These are phyloP conservation scores for Sarcophilus harrisii DNA, from an alignment of 2,797 vertebrate species.

Conservation along the genomic window DNA sequence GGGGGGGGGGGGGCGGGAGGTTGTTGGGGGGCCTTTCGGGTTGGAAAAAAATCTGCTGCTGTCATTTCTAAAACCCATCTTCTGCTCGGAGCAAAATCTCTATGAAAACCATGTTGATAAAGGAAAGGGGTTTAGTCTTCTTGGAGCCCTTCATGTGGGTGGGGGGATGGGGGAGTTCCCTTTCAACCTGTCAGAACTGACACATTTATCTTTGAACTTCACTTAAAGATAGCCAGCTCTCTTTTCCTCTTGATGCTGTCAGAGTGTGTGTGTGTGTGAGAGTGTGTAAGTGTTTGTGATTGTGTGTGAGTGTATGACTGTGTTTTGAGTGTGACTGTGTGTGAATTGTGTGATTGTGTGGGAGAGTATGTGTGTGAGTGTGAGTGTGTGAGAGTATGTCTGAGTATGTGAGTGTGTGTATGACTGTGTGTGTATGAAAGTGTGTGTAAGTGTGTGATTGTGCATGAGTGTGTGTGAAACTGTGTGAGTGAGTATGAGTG, in stretches of 20 bases:
- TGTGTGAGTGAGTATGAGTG: background rate
- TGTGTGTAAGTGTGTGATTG: background rate
- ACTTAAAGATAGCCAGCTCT: constrained; percentile 43
- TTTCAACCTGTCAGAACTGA: constrained; percentile 29
- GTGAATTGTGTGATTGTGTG: background rate
- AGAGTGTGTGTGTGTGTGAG: background rate
- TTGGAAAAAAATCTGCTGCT: constrained; percentile 6
- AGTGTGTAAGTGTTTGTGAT: background rate
- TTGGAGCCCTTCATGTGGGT: constrained; percentile 37
- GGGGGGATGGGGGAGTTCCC: background rate
- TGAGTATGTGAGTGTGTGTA: background rate
- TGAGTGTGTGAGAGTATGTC: background rate
- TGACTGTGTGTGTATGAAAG: background rate
- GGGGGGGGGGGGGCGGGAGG: constrained; percentile 16
- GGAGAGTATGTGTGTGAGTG: background rate
- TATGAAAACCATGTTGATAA: constrained; percentile 51
- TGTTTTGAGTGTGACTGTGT: background rate
- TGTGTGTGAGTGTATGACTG: background rate
- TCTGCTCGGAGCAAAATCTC: background rate
- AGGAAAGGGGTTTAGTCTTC: constrained; percentile 38
- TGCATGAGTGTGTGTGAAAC: background rate
- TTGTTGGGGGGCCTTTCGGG: constrained; percentile 5
- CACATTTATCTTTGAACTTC: constrained; percentile 23
- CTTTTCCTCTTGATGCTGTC: background rate
- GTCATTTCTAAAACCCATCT: constrained; percentile 54